Evolutionary conservation across 2,113 vertebrate species (phyloP).

Genomic region (Leuciscus idus): DNA sequence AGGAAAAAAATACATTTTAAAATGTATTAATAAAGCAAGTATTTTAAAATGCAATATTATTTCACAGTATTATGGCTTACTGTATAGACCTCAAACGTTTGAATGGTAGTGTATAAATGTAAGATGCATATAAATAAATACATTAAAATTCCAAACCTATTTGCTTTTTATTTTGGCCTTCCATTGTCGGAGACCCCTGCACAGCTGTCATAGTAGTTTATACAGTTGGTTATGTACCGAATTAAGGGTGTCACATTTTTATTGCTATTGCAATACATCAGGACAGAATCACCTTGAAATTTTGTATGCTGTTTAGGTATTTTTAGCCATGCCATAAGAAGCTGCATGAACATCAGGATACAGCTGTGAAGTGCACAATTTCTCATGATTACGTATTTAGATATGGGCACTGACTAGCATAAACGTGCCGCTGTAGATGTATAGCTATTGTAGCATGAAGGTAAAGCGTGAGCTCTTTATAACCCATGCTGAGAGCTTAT

Average conservation of each 20-base stretch:
- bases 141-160: not conserved
- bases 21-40: not conserved
- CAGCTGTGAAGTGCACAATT: slow-evolving; percentile 22
- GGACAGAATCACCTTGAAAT: slow-evolving; percentile 9
- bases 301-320: not conserved
- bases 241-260: slow-evolving; percentile 15
- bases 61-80: not conserved
- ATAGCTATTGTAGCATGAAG: slow-evolving; percentile 40
- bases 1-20: too few relatives aligned
- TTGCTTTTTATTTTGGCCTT: not conserved
- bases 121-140: not conserved
- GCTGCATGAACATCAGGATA: slow-evolving; percentile 28
- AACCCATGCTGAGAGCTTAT: slow-evolving; percentile 22
- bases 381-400: not conserved
- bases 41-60: not conserved
- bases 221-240: not conserved
- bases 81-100: not conserved
- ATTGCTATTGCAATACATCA: slow-evolving; percentile 5
- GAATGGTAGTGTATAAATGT: not conserved
- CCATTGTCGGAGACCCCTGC: not conserved
- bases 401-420: slow-evolving; percentile 26
- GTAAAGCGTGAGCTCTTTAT: slow-evolving; percentile 34
- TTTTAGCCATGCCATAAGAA: not conserved
- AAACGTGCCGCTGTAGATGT: slow-evolving; percentile 2
- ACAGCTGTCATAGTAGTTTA: slow-evolving; percentile 19